A percentile compares a stretch with the other conserved stretches of the same genome.
phyloP scores from a whole-genome alignment of 2,888 invertebrate genomes.

The Odontocerum albicorne region DNA sequence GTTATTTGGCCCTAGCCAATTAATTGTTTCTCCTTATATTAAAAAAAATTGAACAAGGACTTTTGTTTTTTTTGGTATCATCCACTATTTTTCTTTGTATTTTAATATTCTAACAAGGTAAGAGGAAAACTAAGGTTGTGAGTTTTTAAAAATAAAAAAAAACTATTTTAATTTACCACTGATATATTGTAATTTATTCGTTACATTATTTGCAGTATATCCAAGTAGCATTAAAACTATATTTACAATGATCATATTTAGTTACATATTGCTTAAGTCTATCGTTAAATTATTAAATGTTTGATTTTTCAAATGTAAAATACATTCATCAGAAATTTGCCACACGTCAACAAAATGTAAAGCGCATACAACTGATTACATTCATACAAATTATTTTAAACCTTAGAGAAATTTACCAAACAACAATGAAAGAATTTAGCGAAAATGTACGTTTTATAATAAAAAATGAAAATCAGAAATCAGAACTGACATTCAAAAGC shows the following conservation, averaged over 20 bases:
- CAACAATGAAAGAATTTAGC: too few species aligned
- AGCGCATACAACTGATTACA: neutral
- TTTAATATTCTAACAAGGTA: too few species aligned
- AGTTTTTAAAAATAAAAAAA: conserved; percentile 7
- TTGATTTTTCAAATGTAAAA: conserved; percentile 23
- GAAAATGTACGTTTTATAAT: too few species aligned
- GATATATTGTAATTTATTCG: conserved; percentile 36
- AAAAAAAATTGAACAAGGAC: too few species aligned
- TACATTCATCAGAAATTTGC: conserved; percentile 21
- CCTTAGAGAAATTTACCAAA: neutral
- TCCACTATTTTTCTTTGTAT: too few species aligned
- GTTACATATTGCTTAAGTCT: conserved; percentile 25
- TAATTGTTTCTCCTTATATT: too few species aligned
- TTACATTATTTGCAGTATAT: conserved; percentile 35
- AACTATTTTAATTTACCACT: conserved; percentile 29
- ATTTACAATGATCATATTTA: conserved; percentile 31
- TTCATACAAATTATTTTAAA: neutral
- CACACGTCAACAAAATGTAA: conserved; percentile 11
- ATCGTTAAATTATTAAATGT: conserved; percentile 29
- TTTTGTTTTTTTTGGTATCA: too few species aligned
- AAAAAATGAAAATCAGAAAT: too few species aligned
- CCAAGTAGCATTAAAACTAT: conserved; percentile 28
- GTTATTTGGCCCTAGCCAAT: too few species aligned
- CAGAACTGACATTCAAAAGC: too few species aligned
- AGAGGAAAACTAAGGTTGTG: neutral